Conservation (phyloP, 37 sponge, comb jelly and placozoan genomes). For the Eunapius fragilis region DNA sequence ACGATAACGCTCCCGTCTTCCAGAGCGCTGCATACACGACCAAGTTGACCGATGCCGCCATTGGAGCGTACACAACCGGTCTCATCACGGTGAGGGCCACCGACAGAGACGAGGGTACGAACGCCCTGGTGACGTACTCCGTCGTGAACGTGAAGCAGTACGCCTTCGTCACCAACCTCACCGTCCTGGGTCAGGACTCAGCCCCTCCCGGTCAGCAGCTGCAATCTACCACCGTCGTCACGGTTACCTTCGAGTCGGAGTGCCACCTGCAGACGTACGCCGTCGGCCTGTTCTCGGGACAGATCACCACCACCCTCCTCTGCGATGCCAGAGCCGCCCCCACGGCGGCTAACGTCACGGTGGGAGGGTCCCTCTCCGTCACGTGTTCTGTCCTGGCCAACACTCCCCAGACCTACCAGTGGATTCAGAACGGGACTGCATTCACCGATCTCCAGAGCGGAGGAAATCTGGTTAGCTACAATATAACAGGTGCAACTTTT, state of each 20-base stretch:
- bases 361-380: constrained; percentile 14
- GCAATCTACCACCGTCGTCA: constrained; percentile 25
- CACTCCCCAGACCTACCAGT: constrained; percentile 40
- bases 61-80: background rate
- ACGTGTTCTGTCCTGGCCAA: constrained; percentile 27
- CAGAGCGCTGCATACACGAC: background rate
- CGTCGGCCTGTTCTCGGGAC: constrained; percentile 20
- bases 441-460: constrained; percentile 9
- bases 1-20: constrained; percentile 79
- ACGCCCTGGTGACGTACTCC: constrained; percentile 51
- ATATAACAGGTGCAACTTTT: background rate
- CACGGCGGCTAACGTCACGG: background rate
- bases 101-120: constrained; percentile 56
- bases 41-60: background rate
- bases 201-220: constrained; percentile 37
- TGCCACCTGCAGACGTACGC: constrained; percentile 43
- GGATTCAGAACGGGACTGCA: constrained; percentile 53
- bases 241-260: constrained; percentile 21
- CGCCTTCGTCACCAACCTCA: constrained; percentile 18
- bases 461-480: background rate
- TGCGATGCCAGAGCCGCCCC: constrained; percentile 26
- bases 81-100: constrained; percentile 20
- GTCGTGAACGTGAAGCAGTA: background rate
- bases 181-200: constrained; percentile 65
- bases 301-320: constrained; percentile 13